Conservation (phyloP, 2,797 vertebrate genomes). For the Syngnathus acus region DNA sequence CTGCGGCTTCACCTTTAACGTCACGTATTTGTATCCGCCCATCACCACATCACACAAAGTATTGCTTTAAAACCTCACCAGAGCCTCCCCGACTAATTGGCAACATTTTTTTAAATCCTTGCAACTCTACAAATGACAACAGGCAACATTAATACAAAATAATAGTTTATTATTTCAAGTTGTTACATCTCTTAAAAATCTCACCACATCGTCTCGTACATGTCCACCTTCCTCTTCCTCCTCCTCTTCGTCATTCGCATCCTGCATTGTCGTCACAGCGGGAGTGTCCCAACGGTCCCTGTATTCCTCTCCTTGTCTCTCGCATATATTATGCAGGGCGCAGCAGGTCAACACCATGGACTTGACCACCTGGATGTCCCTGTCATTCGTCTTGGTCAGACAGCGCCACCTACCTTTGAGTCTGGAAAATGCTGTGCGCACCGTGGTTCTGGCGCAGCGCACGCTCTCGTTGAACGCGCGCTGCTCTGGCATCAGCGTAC, state of each 20-base stretch:
- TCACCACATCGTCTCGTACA: not conserved
- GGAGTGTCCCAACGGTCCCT: not conserved
- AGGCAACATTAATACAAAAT: not conserved
- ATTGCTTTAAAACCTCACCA: no score
- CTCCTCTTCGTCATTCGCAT: not conserved
- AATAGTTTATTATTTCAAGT: not conserved
- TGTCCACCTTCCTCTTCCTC: not conserved
- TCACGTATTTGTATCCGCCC: no score
- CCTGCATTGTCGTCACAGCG: not conserved
- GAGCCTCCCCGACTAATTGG: no score
- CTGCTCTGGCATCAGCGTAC: not conserved
- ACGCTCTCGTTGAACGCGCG: not conserved
- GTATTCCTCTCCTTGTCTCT: slow-evolving; percentile 1
- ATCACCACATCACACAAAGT: no score
- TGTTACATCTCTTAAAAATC: not conserved
- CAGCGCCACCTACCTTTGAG: slow-evolving; percentile 4
- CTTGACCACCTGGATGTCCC: not conserved
- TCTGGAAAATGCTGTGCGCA: not conserved
- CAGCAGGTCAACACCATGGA: slow-evolving; percentile 6
- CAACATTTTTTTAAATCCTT: no score
- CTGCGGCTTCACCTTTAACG: not conserved
- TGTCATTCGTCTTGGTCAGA: slow-evolving; percentile 1
- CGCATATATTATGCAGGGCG: not conserved
- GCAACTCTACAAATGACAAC: no score
- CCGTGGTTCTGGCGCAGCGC: not conserved